Base-by-base conservation (phyloP, 2,888 invertebrate species). In the Andrena minutula region DNA sequence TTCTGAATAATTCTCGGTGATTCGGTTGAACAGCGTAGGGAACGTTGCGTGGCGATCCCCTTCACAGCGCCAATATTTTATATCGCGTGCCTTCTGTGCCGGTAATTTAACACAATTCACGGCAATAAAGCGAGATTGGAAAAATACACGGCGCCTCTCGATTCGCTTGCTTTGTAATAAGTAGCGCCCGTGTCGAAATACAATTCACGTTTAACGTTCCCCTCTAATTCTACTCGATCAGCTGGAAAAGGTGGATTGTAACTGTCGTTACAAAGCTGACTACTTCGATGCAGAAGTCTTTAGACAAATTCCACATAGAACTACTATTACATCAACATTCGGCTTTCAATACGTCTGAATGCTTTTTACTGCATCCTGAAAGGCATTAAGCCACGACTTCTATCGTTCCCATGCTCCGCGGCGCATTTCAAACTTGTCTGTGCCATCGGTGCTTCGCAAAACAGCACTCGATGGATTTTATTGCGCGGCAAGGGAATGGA, bases 401-500 rank as follows among this genome's bases (percentile, higher is more conserved):
- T 60, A 32, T 23, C 66, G 30, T 49, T 23, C 6, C 26, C 10
- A 28, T 41, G 23, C 20, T 32, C 41, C 69, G 28, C 56, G 56
- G 28, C 16, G 53, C 63, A 26, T 28, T 68, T 56, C 2, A 68
- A 41, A 8, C 12, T n/a, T 16, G 20, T 10, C 30, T 7, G 12
- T n/a, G 20, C 56, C 10, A 49, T 20, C 32, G 63, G 4, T 7
- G 32, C 30, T 53, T 23, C 35, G 64, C n/a, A 28, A 41, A 10
- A 16, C 30, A 30, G 12, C 32, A 2, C 61, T 75, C 64, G 51
- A 75, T 51, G 35, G 3, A 51, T 64, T 75, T 79, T 60, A 78
- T 68, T 47, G 26, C 35, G 20, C 35, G 10, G 28, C 6, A 10
- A n/a, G 8, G 28, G n/a, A 23, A 69, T 2, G 49, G 64, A 65